Conservation (phyloP, 2,888 invertebrate genomes). For the Entomobrya proxima region DNA sequence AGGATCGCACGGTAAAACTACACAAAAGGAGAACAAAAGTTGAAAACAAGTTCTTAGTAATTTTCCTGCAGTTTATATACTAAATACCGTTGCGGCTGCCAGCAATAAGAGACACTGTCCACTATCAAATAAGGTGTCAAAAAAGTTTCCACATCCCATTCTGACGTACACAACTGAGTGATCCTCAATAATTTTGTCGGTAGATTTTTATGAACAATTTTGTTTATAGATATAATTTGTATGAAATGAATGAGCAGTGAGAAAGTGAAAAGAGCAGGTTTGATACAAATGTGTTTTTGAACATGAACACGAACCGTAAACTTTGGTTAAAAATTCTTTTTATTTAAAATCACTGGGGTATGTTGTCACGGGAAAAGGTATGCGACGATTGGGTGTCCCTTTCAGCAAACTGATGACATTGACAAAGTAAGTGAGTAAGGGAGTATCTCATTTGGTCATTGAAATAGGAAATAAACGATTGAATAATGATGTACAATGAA, state of each 20-base stretch:
- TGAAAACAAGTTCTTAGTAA: not conserved
- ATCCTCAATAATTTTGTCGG: no score
- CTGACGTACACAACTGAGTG: not conserved
- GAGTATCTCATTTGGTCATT: no score
- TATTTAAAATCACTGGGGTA: not conserved
- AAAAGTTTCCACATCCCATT: slow-evolving; percentile 8
- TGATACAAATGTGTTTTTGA: no score
- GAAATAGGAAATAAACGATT: no score
- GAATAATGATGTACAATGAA: no score
- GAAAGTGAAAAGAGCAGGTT: no score
- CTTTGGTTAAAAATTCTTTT: not conserved
- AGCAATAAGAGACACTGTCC: slow-evolving; percentile 27
- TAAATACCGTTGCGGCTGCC: slow-evolving; percentile 42
- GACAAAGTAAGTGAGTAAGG: not conserved
- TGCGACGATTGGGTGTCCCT: no score
- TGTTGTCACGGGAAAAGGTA: slow-evolving; percentile 49
- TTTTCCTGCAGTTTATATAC: not conserved
- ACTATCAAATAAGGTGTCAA: not conserved
- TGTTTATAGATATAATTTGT: no score
- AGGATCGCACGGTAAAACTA: slow-evolving; percentile 46
- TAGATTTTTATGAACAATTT: no score
- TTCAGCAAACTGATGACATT: not conserved
- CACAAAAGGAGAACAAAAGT: no score
- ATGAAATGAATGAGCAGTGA: no score
- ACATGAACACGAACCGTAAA: no score